Evolutionary conservation across 2,113 vertebrate species (phyloP).

Genomic region (Crotalus tigris): DNA sequence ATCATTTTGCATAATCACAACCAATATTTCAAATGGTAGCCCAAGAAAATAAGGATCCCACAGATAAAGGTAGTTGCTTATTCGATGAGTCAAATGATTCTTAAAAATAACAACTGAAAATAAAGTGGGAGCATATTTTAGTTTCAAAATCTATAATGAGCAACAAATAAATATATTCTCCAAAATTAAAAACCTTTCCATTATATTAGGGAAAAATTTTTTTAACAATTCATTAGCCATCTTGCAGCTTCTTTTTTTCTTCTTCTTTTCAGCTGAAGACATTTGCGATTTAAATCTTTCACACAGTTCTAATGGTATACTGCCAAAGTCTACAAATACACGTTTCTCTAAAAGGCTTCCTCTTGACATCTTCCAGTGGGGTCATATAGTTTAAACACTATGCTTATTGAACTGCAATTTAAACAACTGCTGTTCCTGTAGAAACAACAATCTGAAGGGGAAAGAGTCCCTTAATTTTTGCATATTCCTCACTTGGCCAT

Average conservation of each 20-base stretch:
- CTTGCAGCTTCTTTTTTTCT: neutral
- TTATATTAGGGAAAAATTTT: neutral
- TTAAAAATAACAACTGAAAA: neutral
- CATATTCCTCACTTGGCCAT: slow-evolving; percentile 3
- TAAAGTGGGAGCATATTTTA: neutral
- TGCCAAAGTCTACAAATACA: slow-evolving; percentile 39
- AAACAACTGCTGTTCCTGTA: slow-evolving; percentile 44
- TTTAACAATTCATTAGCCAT: neutral
- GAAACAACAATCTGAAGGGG: slow-evolving; percentile 47
- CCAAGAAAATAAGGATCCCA: neutral
- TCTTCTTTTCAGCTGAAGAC: neutral
- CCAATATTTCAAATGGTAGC: neutral
- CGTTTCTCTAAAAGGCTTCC: slow-evolving; percentile 54
- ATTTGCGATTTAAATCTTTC: slow-evolving; percentile 36
- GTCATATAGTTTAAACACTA: slow-evolving; percentile 32
- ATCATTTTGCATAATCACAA: neutral
- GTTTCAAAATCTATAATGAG: neutral
- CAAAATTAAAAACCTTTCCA: neutral
- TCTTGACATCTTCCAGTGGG: slow-evolving; percentile 50
- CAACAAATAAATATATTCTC: neutral
- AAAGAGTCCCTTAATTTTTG: neutral
- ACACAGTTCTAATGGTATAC: slow-evolving; percentile 15
- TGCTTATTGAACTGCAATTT: slow-evolving; percentile 41
- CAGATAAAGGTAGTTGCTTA: neutral
- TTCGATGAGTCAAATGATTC: neutral